Conservation (phyloP, 2,797 vertebrate species). For the Varecia variegata region DNA sequence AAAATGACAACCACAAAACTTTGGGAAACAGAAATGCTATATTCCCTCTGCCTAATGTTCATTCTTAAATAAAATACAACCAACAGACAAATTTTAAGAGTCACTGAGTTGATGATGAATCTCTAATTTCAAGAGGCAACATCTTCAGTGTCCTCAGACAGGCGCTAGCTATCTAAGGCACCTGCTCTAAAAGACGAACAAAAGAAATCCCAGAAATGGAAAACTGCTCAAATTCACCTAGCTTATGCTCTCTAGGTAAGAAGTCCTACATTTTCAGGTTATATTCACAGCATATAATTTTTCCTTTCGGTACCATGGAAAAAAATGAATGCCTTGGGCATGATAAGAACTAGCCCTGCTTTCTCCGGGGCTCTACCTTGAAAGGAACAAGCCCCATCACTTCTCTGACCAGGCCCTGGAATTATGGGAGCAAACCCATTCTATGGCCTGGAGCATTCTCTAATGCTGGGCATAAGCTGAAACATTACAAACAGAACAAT, state of each 20-base stretch:
- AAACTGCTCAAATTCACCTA: not conserved
- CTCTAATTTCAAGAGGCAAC: not conserved
- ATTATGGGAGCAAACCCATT: not conserved
- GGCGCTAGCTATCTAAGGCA: not conserved
- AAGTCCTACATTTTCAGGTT: not conserved
- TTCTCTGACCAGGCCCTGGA: not conserved
- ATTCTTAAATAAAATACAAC: not conserved
- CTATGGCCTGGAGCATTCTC: not conserved
- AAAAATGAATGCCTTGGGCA: not conserved
- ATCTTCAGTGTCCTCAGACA: not conserved
- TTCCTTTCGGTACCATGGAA: not conserved
- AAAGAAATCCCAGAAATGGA: not conserved
- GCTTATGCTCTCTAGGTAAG: fast-evolving
- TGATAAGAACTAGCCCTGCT: not conserved
- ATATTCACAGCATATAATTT: not conserved
- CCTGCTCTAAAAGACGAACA: not conserved
- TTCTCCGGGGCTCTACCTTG: not conserved
- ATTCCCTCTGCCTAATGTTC: not conserved
- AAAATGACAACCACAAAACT: constrained; percentile 50
- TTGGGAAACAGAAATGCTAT: constrained; percentile 42
- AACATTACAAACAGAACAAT: not conserved
- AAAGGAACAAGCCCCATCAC: not conserved
- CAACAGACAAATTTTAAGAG: not conserved
- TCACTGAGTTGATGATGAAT: not conserved
- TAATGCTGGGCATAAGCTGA: not conserved